Conservation (phyloP, 2,113 vertebrate species). For the Electrona antarctica region DNA sequence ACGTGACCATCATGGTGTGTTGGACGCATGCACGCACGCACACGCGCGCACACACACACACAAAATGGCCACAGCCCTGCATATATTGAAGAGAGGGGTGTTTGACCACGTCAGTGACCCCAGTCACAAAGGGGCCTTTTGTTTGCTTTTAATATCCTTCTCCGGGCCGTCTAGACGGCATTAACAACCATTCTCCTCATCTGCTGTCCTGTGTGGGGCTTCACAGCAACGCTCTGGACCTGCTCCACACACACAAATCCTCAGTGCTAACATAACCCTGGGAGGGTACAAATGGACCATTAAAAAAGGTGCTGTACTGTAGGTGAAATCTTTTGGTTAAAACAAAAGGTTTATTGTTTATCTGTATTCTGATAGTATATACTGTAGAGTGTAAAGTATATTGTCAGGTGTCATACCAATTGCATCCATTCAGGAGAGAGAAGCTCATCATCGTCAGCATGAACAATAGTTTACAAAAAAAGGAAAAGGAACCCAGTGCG, state of each 20-base stretch:
- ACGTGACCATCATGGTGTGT: constrained; percentile 21
- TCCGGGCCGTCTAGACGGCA: constrained; percentile 80
- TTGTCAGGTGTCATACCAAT: too few relatives aligned
- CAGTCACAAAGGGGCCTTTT: constrained; percentile 67
- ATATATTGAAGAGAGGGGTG: constrained; percentile 57
- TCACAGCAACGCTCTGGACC: neutral
- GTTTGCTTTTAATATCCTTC: constrained; percentile 79
- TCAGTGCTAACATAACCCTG: neutral
- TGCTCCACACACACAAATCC: constrained; percentile 10
- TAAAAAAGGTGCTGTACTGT: too few relatives aligned
- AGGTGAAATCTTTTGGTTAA: too few relatives aligned
- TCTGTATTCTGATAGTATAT: too few relatives aligned
- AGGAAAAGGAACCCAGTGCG: too few relatives aligned
- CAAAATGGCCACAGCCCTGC: constrained; percentile 41
- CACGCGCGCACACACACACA: constrained; percentile 49
- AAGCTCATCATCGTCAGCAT: too few relatives aligned
- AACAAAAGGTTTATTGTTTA: too few relatives aligned
- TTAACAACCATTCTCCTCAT: constrained; percentile 69
- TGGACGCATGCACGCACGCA: constrained; percentile 48
- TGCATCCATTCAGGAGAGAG: too few relatives aligned
- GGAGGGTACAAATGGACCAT: too few relatives aligned
- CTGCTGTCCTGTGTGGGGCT: constrained; percentile 16
- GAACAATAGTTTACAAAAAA: too few relatives aligned
- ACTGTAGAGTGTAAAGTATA: too few relatives aligned
- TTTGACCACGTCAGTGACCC: constrained; percentile 70